Evolutionary conservation across 2,797 vertebrate species (phyloP), one percentile per base, ranked within the genome.

Genomic region (Psittacula echo): DNA sequence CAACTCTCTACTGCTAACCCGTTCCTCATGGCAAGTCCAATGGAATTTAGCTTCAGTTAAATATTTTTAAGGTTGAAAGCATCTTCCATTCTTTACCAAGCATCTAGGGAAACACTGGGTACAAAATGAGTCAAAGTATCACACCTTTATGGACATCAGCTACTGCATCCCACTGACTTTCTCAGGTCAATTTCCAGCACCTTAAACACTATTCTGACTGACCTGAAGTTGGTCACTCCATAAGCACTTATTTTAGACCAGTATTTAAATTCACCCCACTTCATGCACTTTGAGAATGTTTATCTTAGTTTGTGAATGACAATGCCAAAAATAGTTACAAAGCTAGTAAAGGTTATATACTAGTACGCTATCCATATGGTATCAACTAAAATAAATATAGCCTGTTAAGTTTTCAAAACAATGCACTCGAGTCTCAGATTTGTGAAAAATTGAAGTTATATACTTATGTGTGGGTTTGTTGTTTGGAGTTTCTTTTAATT

Each of bases 1-100:
- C 21, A 64, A 19, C 5, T 23, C 19, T 61, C 74, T 32, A 6
- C 34, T 42, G 5, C 14, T 53, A 73, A 50, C 18, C 20, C 23
- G 12, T 50, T 29, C 47, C 30, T 18, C 26, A n/a, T 0, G 3
- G 0, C 0, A 0, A 79, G 32, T 29, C 24, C 14, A 70, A 64
- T 13, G 9, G 19, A 73, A 60, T 37, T 32, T n/a, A 34, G 65
- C 68, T 71, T 44, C 27, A 37, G 32, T 8, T 79, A 58, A 53
- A 17, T 47, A 66, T 37, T 54, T 71, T 50, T 50, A 45, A 66
- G 9, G 16, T 47, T 1, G 0, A 83, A 54, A 21, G 7, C 32
- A 12, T 34, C 41, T 47, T 67, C 64, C 22, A 27, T 65, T 79
- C 58, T 61, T 73, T 37, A 90, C 27, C 47, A 88, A 73, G 13